Percentiles rank a stretch among this genome's conserved stretches.
Conservation (phyloP, 2,113 vertebrate genomes). For the Empidonax alnorum region DNA sequence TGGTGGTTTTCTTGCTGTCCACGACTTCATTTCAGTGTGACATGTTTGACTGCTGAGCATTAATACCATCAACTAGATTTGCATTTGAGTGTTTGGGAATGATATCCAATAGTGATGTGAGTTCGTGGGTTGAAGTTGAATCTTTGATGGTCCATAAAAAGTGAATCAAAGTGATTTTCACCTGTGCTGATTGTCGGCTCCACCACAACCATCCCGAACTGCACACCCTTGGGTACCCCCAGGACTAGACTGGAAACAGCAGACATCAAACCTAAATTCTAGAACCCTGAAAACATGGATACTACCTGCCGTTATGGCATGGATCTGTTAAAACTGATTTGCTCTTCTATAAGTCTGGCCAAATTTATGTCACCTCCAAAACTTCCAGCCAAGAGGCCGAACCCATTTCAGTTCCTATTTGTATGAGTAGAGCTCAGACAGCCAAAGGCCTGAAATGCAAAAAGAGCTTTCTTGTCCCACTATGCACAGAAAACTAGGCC, state of each 20-base stretch:
- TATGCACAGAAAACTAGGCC: background rate
- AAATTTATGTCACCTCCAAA: background rate
- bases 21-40: fast-evolving
- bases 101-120: background rate
- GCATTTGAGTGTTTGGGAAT: background rate
- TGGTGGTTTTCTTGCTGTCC: background rate
- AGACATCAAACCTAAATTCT: background rate
- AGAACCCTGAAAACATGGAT: background rate
- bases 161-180: background rate
- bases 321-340: background rate
- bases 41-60: background rate
- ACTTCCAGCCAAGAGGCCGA: background rate
- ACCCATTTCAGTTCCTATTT: background rate
- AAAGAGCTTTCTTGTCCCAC: background rate
- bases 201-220: background rate
- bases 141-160: background rate
- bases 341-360: background rate
- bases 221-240: background rate
- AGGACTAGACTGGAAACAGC: background rate
- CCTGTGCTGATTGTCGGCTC: background rate
- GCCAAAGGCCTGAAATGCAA: background rate
- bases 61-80: background rate
- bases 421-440: background rate
- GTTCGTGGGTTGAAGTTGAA: background rate
- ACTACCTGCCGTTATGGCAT: background rate